phyloP scores from a whole-genome alignment of 2,888 invertebrate genomes.

The Nesidiocoris tenuis region DNA sequence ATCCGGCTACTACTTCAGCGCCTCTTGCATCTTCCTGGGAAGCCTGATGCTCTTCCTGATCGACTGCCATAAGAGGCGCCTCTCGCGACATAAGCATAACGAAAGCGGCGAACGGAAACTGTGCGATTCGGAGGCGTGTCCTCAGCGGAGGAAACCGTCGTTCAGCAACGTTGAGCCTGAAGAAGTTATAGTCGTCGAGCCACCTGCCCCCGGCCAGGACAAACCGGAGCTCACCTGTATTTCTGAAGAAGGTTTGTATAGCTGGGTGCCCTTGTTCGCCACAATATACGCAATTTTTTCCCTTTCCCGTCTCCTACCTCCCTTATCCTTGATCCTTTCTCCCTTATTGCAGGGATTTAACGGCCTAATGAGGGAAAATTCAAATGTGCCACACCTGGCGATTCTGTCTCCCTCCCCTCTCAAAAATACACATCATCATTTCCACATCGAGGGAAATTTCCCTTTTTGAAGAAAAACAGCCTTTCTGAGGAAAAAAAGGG shows the following conservation, averaged over 20 bases:
- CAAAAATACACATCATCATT: too few relatives aligned
- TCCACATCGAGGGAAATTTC: too few relatives aligned
- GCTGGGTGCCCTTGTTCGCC: too few relatives aligned
- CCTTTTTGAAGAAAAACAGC: too few relatives aligned
- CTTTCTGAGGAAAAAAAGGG: too few relatives aligned
- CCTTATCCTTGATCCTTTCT: too few relatives aligned
- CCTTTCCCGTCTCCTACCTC: too few relatives aligned
- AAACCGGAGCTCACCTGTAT: conserved; percentile 79
- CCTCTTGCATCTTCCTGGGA: conserved; percentile 73
- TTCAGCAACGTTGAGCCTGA: conserved; percentile 63
- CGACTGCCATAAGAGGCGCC: conserved; percentile 72
- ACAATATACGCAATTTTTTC: too few relatives aligned
- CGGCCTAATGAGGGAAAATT: too few relatives aligned
- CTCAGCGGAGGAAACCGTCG: conserved; percentile 60
- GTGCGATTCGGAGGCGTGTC: conserved; percentile 61
- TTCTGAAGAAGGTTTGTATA: conserved; percentile 66
- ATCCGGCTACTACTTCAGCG: conserved; percentile 81
- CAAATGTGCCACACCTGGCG: too few relatives aligned
- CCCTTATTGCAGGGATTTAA: too few relatives aligned
- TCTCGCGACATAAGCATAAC: conserved; percentile 69
- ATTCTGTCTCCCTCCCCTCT: too few relatives aligned
- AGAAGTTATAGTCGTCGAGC: conserved; percentile 51
- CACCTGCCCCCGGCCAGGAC: conserved; percentile 58
- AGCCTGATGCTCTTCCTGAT: conserved; percentile 77
- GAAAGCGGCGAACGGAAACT: conserved; percentile 61